Base-by-base conservation (phyloP, 2,113 vertebrate species). In the Addax nasomaculatus region DNA sequence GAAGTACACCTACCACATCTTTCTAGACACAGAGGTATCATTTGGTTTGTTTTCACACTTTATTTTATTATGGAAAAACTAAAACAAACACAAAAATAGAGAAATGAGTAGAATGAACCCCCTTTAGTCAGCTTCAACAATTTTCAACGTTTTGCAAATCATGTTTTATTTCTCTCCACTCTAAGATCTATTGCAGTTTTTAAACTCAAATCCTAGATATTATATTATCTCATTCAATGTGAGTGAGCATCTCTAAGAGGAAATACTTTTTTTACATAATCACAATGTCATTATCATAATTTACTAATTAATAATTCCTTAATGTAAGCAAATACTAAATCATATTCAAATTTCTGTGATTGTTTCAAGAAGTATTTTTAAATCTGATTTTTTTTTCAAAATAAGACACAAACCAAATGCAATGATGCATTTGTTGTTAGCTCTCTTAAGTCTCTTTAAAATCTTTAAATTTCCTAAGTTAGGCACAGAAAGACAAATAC, bases 281-380 rank as follows among this genome's bases (percentile, higher is more conserved):
- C n/a, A 94, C 25, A 94, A 80, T 94, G 58, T 21, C 47, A 87
- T 55, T 70, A 78, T 73, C 45, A 93, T 39, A 90, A 80, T 85
- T 94, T 78, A 70, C 51, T 79, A 58, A 57, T 80, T 92, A 89
- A 39, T 64, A 89, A 83, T 60, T 79, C 29, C 17, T 95, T 85
- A 83, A 47, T 86, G 25, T 73, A 84, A 84, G 51, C 85, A 92
- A 96, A 89, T 73, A 84, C 2, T 43, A 97, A 85, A 88, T 90
- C 15, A 93, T 88, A 93, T 60, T 90, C 14, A 64, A 89, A 96
- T 90, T 73, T 83, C 49, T 55, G 30, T 79, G 19, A 60, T 78
- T 89, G 30, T 87, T 49, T 96, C 57, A 87, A 91, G 51, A 96
- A 79, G 53, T 95, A 43, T 39, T 64, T 96, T 96, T 76, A 90